Base-by-base conservation (phyloP, 2,113 vertebrate species). In the Rhodinocichla rosea region DNA sequence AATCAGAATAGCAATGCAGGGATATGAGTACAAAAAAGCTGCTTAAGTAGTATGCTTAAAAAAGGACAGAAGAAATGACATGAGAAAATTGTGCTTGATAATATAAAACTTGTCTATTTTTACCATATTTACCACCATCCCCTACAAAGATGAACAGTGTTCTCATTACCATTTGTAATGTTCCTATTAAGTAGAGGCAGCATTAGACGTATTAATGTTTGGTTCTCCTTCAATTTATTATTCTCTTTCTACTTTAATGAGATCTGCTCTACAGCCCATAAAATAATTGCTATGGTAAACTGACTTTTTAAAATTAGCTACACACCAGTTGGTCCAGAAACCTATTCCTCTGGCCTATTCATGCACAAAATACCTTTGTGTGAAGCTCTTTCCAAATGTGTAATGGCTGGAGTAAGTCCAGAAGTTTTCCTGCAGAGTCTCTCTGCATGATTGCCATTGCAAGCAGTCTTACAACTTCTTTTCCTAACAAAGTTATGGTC, bases 281-380 rank as follows among this genome's bases (percentile, higher is more conserved):
- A 98, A 97, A 98, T 98, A 98, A 98, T 98, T 98, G 98, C 97
- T 98, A 98, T 98, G 98, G 98, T 98, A 98, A 98, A 98, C 97
- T 97, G 97, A 98, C 97, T 98, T 98, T 98, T 98, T 97, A 98
- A 98, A 98, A 98, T 98, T 98, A 98, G 97, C 97, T 96, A 98
- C 98, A 98, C 98, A 98, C 97, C 97, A 98, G 97, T 98, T 98
- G 98, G 97, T 98, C 97, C 92, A 97, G 97, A 98, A 98, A 98
- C 85, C 98, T 98, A 98, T 98, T 98, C 97, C 98, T 97, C 97
- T 87, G 89, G 97, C 97, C 95, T 95, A 98, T 95, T 97, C 98
- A 98, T 98, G 98, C 98, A 98, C 97, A 98, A 98, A 98, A 98
- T 97, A 98, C 97, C 97, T 98, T 98, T 98, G 96, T 98, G 97